Base-by-base conservation (phyloP, 1,140 invertebrate genomes). In the Armadillidium nasatum region DNA sequence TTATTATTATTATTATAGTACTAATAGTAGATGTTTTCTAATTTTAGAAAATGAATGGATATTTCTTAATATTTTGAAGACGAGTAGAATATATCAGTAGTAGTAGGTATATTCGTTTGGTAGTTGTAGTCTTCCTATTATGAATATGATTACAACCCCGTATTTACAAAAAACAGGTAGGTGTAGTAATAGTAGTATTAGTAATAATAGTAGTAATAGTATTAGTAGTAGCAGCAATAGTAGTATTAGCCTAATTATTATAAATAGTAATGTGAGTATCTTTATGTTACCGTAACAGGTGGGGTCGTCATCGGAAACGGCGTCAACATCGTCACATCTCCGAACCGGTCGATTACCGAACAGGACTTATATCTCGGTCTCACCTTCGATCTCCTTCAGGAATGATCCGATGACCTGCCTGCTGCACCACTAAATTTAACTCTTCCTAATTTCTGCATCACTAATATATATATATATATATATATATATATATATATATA, bases 361-460 rank as follows among this genome's bases (percentile, higher is more conserved):
- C 93, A 70, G 93, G 93, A 76, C 94, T 94, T 85, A 94, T 95
- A 83, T 82, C 79, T 43, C 89, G 93, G 82, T 94, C 93, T 74
- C 92, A 94, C 86, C 88, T 95, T 82, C 89, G 93, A 71, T 95
- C 93, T 82, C 93, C 93, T 60, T 94, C 92, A 9, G 92, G 92
- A 80, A 88, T 92, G 83, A 92, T 93, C 83, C 88, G 92, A 88
- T 94, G 90, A 93, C 50, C 50, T 60, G 33, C 33, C 33, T 33
- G 33, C 50, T 13, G 19, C 11, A 60, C 11, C 50, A 19, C 50
- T 15, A 60, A 60, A 1, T 60, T 19, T 13, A 15, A 1, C 2
- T 13, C 50, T 60, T 60, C 50, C 11, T 15, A 60, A 1, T 60
- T 19, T 60, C 50, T 19, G 11, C 50, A 60, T 2, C 1, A 13